phyloP scores from a whole-genome alignment of 2,113 vertebrate genomes.

The Paedocypris sp. region DNA sequence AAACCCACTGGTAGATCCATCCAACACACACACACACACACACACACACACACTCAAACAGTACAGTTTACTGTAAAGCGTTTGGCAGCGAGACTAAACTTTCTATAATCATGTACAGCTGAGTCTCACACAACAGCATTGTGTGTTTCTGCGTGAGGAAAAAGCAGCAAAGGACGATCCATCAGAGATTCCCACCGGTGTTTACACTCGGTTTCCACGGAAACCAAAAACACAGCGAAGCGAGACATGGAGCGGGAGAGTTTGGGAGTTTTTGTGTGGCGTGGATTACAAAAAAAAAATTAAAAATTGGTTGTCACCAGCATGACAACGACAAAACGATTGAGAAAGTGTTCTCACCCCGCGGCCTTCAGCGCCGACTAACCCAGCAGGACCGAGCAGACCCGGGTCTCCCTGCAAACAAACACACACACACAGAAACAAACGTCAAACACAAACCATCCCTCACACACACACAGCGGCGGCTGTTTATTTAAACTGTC shows the following conservation, averaged over 20 bases:
- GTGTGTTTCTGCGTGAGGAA: slow-evolving; percentile 15
- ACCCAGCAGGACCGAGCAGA: slow-evolving; percentile 71
- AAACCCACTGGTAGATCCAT: background rate
- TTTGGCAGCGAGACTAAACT: background rate
- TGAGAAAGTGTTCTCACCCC: slow-evolving; percentile 63
- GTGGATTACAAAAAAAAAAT: background rate
- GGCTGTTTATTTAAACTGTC: background rate
- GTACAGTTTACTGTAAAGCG: slow-evolving; percentile 1
- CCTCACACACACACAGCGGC: background rate
- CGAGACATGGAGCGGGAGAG: background rate
- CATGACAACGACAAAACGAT: background rate
- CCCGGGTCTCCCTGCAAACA: slow-evolving; percentile 75
- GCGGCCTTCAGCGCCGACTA: slow-evolving; percentile 71
- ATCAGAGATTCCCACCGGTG: slow-evolving; percentile 19
- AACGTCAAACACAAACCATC: slow-evolving; percentile 1
- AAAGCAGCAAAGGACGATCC: slow-evolving; percentile 2
- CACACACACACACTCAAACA: background rate
- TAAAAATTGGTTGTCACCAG: background rate
- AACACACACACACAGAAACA: slow-evolving; percentile 7
- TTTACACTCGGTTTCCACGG: slow-evolving; percentile 16
- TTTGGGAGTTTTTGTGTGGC: slow-evolving; percentile 1
- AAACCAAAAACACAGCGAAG: slow-evolving; percentile 14
- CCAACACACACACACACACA: background rate
- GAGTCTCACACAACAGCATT: slow-evolving; percentile 8
- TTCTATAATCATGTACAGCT: slow-evolving; percentile 19